Base-by-base conservation (phyloP, 92 coral and sea anemone genomes). In the Zoanthus sociatus region DNA sequence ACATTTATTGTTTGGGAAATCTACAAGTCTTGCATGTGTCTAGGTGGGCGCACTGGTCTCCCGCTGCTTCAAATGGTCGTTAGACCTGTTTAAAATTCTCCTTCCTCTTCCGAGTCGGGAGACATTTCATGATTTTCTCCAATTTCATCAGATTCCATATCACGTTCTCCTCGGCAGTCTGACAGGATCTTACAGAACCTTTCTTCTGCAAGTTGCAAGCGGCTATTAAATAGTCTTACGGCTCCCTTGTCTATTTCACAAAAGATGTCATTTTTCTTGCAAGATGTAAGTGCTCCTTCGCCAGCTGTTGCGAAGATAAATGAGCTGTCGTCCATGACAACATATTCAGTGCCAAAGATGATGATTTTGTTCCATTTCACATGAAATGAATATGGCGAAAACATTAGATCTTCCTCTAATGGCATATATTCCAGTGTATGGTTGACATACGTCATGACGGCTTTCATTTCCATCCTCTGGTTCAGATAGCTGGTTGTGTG, bases 271-370 rank as follows among this genome's bases (percentile, higher is more conserved):
- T 78, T 83, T 70, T 83, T 74, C 88, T 75, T 84, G 88, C 81
- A 58, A 14, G 64, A 58, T 58, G 17, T 42, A 84, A 51, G 64
- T 58, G 64, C 64, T 58, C 16, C 56, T 17, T 85, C 60, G 18
- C 74, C 88, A 56, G 75, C 16, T 26, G 17, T 68, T 87, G 37
- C n/a, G 33, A 78, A 87, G 86, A 47, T 42, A 87, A 64, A 87
- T 17, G 78, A 87, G 21, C 90, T 79, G 26, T 77, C 78, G 50
- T 87, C 86, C 31, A 11, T 66, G 17, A 87, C 45, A 26, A 77
- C 84, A 68, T 87, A 82, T 72, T 82, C 77, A 63, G 75, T 88
- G 42, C 91, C 87, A 82, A 83, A 20, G 61, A 88, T 82, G 4
- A 66, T 82, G 66, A 77, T 72, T 47, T 42, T 45, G 76, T 82